A percentile compares a stretch with the other conserved stretches of the same genome.
phyloP scores from a whole-genome alignment of 2,888 invertebrate genomes.

The Torymus texanus region DNA sequence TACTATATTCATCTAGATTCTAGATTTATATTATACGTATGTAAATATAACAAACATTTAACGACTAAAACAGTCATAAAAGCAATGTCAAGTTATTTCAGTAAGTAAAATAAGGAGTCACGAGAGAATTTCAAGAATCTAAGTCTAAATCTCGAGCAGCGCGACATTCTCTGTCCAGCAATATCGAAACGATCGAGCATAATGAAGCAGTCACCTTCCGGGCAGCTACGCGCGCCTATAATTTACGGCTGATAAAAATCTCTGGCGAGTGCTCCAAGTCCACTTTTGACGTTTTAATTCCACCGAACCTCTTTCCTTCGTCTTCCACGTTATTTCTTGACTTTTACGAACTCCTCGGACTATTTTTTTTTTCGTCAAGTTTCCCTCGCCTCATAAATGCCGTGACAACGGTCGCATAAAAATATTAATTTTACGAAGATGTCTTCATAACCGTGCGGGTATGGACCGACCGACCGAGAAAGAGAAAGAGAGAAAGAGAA shows the following conservation, averaged over 20 bases:
- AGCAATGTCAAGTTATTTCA: too few relatives aligned
- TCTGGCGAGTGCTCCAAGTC: conserved; percentile 25
- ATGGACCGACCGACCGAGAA: neutral
- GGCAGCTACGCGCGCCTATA: conserved; percentile 11
- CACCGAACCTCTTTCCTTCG: neutral
- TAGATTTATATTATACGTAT: too few relatives aligned
- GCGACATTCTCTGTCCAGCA: conserved; percentile 5
- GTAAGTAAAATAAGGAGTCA: neutral
- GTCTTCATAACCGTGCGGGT: too few relatives aligned
- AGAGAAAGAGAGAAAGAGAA: too few relatives aligned
- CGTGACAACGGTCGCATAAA: too few relatives aligned
- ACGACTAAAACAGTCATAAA: too few relatives aligned
- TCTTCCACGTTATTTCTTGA: neutral
- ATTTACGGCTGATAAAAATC: conserved; percentile 52
- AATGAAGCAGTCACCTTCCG: conserved; percentile 44
- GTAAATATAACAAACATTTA: too few relatives aligned
- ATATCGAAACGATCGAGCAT: conserved; percentile 43
- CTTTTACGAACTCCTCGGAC: neutral
- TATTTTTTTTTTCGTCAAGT: neutral
- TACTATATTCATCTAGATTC: too few relatives aligned
- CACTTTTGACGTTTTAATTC: conserved; percentile 33
- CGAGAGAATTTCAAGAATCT: conserved; percentile 30
- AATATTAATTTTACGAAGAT: too few relatives aligned
- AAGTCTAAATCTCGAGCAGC: neutral
- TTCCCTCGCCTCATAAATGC: too few relatives aligned